Conservation (phyloP, 2,797 vertebrate genomes). For the Nyctibius grandis region DNA sequence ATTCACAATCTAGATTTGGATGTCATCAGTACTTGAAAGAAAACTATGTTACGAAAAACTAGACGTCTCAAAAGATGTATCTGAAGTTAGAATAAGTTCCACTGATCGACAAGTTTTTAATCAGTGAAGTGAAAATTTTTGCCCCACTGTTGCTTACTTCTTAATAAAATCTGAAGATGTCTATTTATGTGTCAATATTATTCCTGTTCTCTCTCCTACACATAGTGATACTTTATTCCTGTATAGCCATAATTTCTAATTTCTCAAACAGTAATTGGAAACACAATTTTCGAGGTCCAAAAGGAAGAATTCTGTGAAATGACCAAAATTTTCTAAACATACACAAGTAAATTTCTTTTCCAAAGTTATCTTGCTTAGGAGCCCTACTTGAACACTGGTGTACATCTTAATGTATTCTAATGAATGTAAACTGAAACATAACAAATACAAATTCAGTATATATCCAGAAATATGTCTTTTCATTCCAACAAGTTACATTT, state of each 20-base stretch:
- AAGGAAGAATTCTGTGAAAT: neutral
- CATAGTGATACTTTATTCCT: neutral
- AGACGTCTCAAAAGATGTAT: neutral
- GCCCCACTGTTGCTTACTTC: neutral
- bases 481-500: neutral
- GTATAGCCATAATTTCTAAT: fast-evolving
- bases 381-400: neutral
- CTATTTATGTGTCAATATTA: neutral
- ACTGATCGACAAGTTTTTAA: neutral
- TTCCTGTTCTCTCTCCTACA: neutral
- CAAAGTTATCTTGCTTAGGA: neutral
- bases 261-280: neutral
- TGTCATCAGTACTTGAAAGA: neutral
- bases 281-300: neutral
- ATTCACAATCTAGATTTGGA: neutral
- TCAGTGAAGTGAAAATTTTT: neutral
- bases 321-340: neutral
- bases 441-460: neutral
- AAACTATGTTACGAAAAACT: neutral
- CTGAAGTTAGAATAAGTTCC: neutral
- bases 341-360: neutral
- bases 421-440: neutral
- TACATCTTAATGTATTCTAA: neutral
- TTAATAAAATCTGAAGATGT: neutral
- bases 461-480: neutral